Evolutionary conservation across 2,888 invertebrate species (phyloP), one percentile per base, ranked within the genome.

Genomic region (Conus canariensis): DNA sequence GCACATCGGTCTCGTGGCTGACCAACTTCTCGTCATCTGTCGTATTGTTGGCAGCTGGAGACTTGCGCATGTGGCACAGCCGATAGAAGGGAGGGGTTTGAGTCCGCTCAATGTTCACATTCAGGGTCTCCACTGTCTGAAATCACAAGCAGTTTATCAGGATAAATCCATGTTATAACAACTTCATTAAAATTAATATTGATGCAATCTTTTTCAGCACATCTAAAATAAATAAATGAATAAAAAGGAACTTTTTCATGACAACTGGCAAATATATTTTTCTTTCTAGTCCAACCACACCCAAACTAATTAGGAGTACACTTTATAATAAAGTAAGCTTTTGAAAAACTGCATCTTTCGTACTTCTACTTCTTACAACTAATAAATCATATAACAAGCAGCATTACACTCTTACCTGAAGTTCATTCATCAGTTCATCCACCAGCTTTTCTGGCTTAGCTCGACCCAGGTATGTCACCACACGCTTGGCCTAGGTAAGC

Each of bases 61-160:
- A 90, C 96, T 97, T 95, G 64, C 95, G 94, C 83, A 95, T 93
- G 56, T 94, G 95, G 4, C 98, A 99, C 94, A 99, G 97, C 77
- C 99, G 97, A 97, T 99, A 99, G 97, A 99, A 99, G 8, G 99
- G 99, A 59, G 99, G 99, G 0, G 99, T 99, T 97, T 99, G 99
- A 0, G 99, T 99, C 91, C 99, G 97, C 96, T 99, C 99, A 93
- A 99, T 98, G 93, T 98, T 97, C 96, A 99, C 99, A 97, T 99
- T 99, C 90, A 99, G 97, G 0, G 99, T 99, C 97, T 99, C 99
- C 56, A 99, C 99, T 0, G 99, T 99, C 95, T 96, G 93, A 25
- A 83, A 90, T 59, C 70, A 77, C 30, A 7, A 58, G 9, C 58
- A 90, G 4, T 10, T 45, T 45, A 3, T 45, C 4, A 45, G 45